These are phyloP conservation scores for Moxostoma hubbsi DNA, from an alignment of 2,797 vertebrate genomes.

Conservation along the genomic window DNA sequence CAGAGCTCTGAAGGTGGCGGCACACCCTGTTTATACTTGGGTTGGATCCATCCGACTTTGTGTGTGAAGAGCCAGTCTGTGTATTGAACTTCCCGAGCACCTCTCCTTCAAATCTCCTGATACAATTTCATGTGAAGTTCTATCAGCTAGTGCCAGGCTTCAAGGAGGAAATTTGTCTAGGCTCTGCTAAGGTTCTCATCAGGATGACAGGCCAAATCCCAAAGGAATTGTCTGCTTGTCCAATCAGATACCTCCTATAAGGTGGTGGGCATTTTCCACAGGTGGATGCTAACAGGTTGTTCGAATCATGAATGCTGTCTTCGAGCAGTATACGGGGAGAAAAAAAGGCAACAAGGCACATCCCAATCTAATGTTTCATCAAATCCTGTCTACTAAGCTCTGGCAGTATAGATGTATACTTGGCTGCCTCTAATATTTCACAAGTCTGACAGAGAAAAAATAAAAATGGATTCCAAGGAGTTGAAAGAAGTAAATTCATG, in stretches of 20 bases:
- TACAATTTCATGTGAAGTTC: conserved; percentile 42
- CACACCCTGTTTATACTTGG: conserved; percentile 35
- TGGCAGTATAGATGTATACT: no score
- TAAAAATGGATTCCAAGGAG: no score
- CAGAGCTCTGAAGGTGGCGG: conserved; percentile 17
- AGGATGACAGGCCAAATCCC: conserved; percentile 28
- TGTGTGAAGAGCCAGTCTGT: conserved; percentile 17
- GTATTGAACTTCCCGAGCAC: conserved; percentile 38
- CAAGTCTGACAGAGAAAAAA: no score
- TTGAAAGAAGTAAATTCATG: no score
- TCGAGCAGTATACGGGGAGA: no score
- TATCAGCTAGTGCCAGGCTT: conserved; percentile 29
- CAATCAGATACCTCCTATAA: conserved; percentile 35
- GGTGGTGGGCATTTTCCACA: background rate
- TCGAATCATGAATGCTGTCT: conserved; percentile 9
- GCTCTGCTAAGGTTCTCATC: conserved; percentile 38
- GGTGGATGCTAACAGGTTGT: background rate
- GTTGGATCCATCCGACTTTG: conserved; percentile 12
- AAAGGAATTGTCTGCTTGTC: conserved; percentile 16
- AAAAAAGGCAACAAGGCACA: no score
- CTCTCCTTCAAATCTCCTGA: conserved; percentile 45
- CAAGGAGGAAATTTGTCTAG: conserved; percentile 29
- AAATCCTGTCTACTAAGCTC: no score
- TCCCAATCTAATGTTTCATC: no score
- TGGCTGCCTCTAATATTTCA: no score